A percentile compares a stretch with the other conserved stretches of the same genome.
Evolutionary conservation across 2,113 vertebrate species (phyloP).

Genomic region (Progne subis): DNA sequence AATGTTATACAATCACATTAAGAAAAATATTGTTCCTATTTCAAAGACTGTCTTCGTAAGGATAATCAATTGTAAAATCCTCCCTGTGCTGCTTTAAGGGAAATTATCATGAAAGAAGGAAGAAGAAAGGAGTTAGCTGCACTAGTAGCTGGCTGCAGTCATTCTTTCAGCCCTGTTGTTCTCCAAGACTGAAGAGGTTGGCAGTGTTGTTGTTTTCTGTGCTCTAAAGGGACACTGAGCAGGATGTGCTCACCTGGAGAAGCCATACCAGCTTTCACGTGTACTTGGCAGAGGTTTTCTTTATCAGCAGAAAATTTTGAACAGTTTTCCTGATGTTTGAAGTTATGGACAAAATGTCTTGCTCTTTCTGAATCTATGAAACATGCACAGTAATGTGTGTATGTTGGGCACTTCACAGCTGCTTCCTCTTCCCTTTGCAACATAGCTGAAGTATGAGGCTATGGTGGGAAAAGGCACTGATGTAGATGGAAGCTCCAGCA

Average conservation of each 20-base stretch:
- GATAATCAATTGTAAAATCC: not conserved
- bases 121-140: not conserved
- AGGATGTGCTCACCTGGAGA: not conserved
- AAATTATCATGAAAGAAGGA: not conserved
- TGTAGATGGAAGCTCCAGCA: not conserved
- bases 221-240: not conserved
- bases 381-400: not conserved
- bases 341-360: not conserved
- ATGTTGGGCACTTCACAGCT: not conserved
- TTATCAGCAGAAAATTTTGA: not conserved
- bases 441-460: not conserved
- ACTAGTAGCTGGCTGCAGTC: not conserved
- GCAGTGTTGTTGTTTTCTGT: not conserved
- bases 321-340: not conserved
- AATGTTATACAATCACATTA: not conserved
- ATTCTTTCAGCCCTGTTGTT: not conserved
- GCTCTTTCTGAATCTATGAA: not conserved
- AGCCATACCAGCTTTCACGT: not conserved
- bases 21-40: conserved; percentile 17
- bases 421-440: not conserved
- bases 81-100: not conserved
- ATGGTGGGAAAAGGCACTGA: not conserved
- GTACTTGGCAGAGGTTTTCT: not conserved
- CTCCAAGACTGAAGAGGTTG: not conserved
- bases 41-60: not conserved